Evolutionary conservation across 2,888 invertebrate genomes (phyloP), one percentile per base, ranked within the genome.

Genomic region (Ennomos erosarius): DNA sequence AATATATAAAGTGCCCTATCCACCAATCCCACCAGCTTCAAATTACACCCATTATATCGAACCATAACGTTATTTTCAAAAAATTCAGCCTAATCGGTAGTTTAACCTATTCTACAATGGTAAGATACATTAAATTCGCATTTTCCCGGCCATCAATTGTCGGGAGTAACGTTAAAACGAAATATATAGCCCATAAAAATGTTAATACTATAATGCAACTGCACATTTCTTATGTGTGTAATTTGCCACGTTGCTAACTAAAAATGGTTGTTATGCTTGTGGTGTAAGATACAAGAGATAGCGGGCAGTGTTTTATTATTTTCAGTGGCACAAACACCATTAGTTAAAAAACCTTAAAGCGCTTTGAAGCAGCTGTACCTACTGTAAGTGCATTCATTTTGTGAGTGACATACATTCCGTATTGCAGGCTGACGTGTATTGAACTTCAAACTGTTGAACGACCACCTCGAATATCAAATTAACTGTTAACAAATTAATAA

Each of bases 131-230:
- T 85, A 86, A 86, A 83, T 75, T 73, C 74, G 76, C 81, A 87
- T 89, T 81, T 70, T 72, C 68, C 74, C 69, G 67, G 56, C 82
- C 86, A 90, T 90, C 89, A 88, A 90, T 89, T 89, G 80, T 76
- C 62, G 69, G 63, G 73, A 64, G 75, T 76, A 79, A 76, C 87
- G 82, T 76, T 83, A 81, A 76, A 78, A 77, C 76, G 68, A 70
- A 83, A 90, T 87, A 85, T 89, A 92, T 88, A 69, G 88, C 78
- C 89, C 83, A 90, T 91, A 89, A 90, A 90, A 87, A 90, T 90
- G 90, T 90, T 88, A 91, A 92, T 92, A 86, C 87, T 65, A 76
- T 84, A 88, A 89, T 90, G 85, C 86, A 82, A 89, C 79, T 88
- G 90, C 87, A 86, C 90, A 87, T 88, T 90, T 85, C 88, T 88